Evolutionary conservation across 2,113 vertebrate genomes (phyloP), one percentile per base, ranked within the genome.

Genomic region (Lynx canadensis): DNA sequence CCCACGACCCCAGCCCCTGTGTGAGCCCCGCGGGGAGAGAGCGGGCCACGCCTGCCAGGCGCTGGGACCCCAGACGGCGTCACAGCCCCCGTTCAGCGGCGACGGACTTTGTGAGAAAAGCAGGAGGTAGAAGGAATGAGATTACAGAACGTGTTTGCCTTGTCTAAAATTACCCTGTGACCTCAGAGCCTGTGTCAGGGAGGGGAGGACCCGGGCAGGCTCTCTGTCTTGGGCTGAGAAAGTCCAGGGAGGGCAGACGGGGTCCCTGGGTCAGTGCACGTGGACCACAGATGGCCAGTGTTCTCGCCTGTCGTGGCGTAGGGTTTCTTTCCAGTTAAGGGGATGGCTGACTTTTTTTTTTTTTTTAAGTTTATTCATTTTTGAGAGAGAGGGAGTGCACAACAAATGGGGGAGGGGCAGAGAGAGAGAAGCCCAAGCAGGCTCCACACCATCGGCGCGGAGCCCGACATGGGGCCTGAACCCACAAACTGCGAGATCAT

Each of bases 181-280:
- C n/a, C 48, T 81, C 18, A 3, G 41, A 31, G 36, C 79, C 78
- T 85, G 45, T 0, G 65, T 89, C 66, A 81, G 90, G 80, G 31
- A 96, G 68, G 84, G 86, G 57, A 15, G 81, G 73, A 69, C 33
- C 1, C 8, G 7, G 90, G 66, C 19, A 48, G 94, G 69, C 52
- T 66, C n/a, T 92, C 97, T 95, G 95, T 71, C 57, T 87, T 68
- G 65, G 87, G 83, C 76, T 66, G 94, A 65, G 79, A 76, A 83
- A 8, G 66, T 27, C 0, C 52, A 19, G 0, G 66, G 21, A 12
- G 66, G 2, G 45, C 33, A 89, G 41, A 8, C 2, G 71, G 55
- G 94, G 65, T 66, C 50, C 95, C 81, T 83, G n/a, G 48, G 93
- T 63, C 10, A 33, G 7, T 0, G 4, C 5, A 52, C 11, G 1